These are phyloP conservation scores for Pangasius macronema DNA, from an alignment of 2,797 vertebrate genomes.

Conservation along the genomic window DNA sequence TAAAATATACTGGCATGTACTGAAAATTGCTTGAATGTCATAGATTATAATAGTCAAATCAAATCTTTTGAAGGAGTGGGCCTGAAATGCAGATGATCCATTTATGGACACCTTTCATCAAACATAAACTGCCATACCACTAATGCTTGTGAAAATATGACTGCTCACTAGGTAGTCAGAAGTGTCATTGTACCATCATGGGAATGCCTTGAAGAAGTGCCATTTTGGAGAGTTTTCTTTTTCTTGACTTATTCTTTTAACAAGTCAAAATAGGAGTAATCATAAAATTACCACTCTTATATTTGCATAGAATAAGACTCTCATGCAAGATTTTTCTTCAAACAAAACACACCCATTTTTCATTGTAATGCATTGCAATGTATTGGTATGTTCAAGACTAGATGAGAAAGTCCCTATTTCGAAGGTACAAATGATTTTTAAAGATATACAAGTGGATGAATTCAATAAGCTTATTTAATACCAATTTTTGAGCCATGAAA, in stretches of 20 bases:
- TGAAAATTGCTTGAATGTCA: neutral
- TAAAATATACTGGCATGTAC: neutral
- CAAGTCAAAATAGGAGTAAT: neutral
- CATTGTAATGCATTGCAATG: neutral
- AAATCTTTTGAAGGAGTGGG: neutral
- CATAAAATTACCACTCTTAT: neutral
- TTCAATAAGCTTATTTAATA: neutral
- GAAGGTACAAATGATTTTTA: neutral
- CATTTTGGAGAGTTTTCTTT: neutral
- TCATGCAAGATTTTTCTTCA: neutral
- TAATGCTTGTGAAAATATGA: neutral
- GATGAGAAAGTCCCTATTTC: neutral
- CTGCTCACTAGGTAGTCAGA: neutral
- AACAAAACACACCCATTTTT: neutral
- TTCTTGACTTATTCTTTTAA: neutral
- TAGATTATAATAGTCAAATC: neutral
- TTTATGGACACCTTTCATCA: neutral
- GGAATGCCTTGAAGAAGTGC: neutral
- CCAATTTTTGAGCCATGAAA: neutral
- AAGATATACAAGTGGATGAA: neutral
- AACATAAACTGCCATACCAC: neutral
- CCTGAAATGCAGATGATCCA: neutral
- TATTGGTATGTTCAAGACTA: neutral
- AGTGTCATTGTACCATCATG: neutral
- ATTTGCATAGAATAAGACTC: neutral